Evolutionary conservation across 2,797 vertebrate species (phyloP), one percentile per base, ranked within the genome.

Genomic region (Scleropages formosus): DNA sequence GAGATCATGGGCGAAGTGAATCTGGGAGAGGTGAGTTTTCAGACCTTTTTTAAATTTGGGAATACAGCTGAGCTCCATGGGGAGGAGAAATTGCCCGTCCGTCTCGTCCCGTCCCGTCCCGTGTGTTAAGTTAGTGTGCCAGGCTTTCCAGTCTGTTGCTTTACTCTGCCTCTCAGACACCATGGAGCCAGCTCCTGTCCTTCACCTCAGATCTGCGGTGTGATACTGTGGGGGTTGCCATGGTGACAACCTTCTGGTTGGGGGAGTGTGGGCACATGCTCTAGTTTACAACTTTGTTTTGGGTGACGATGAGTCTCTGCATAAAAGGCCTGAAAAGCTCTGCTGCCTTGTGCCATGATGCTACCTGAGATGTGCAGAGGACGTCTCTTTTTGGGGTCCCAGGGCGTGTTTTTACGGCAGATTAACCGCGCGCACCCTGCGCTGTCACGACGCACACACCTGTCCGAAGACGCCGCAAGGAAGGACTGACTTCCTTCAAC

Each of bases 181-280:
- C 31, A 10, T 27, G 68, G 68, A 71, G 51, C 68, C 68, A 71
- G 24, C 51, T 27, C 68, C 18, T 58, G 51, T 58, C 68, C 53
- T 16, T 71, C 49, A 51, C 68, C 68, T 56, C 56, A 71, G 68
- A 58, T 58, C 51, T 71, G 49, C 71, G 49, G 27, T 18, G 49
- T 71, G 51, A 71, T 56, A 71, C 49, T 71, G 51, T 9, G 8
- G 49, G 49, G 47, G 68, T 71, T n/a, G 12, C 68, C 68, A 56
- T 56, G 68, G 68, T 15, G 49, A 53, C 58, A 16, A 56, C 47
- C 49, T 49, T 18, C 68, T 49, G 24, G 13, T 70, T 24, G 27
- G 62, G 59, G n/a, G 51, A 3, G 24, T 15, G 9, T 0, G 16
- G 51, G 31, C 68, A 31, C 51, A 24, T n/a, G 68, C 16, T 70